Evolutionary conservation across 2,888 invertebrate species (phyloP), one percentile per base, ranked within the genome.

Genomic region (Cephus pygmeus): DNA sequence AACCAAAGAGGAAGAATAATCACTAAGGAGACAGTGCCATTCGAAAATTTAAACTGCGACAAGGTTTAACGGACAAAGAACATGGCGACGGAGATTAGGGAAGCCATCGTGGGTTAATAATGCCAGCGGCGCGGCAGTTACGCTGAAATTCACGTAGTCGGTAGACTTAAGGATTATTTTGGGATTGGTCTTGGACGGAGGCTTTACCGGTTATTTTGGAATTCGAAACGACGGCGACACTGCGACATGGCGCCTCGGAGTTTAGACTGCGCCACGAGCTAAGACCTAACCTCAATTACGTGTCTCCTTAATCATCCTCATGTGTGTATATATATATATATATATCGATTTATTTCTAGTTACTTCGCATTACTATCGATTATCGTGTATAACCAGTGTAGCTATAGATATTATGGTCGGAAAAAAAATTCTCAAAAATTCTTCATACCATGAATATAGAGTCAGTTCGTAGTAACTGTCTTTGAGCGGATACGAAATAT

Each of bases 131-230:
- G 73, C 76, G 77, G 79, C 78, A 40, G 40, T 40, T 9, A 23
- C 40, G 15, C 15, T 56, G 56, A 56, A 56, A 56, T 56, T 56
- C 56, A 56, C 56, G 9, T 56, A 23, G 56, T 23, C 56, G 23
- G 56, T 80, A 77, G 79, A 80, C 76, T 81, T 81, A 79, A 80
- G 75, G 82, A 83, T 83, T 86, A 85, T 85, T 85, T 85, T 82
- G 77, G 82, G 82, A 82, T 79, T 84, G 79, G 82, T 82, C 80
- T 68, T 31, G 77, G 36, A 75, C 75, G 69, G 81, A 79, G 79
- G 77, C 82, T 80, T 82, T 79, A 80, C 71, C 33, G 80, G 82
- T 81, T 85, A 85, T 84, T 84, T 85, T 84, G 79, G 81, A 81
- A 80, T 79, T 74, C 68, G 80, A 77, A 79, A 77, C 76, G 77